Conservation (phyloP, 2,797 vertebrate genomes). For the Cichlasoma orientale region DNA sequence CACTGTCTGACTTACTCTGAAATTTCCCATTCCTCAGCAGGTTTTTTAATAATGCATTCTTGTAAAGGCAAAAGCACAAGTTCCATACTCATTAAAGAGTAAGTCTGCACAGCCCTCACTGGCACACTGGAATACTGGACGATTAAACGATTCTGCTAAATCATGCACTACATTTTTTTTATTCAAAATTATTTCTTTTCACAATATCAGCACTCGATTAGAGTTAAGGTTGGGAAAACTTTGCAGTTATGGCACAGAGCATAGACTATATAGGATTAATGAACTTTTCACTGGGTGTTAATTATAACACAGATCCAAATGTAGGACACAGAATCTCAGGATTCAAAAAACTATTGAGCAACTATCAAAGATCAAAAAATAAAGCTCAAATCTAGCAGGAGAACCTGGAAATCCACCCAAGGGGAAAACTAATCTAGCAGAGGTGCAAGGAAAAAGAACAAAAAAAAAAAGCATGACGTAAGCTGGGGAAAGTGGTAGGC, state of each 20-base stretch:
- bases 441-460: neutral
- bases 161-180: neutral
- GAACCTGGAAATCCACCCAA: neutral
- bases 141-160: neutral
- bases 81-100: neutral
- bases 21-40: neutral
- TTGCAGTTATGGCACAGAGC: neutral
- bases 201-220: neutral
- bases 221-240: neutral
- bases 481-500: neutral
- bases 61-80: neutral
- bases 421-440: neutral
- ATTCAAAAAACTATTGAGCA: neutral
- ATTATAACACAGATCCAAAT: neutral
- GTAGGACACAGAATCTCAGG: neutral
- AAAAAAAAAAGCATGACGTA: neutral
- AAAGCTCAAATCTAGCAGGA: neutral
- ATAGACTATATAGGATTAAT: neutral
- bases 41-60: neutral
- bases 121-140: neutral
- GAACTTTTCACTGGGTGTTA: neutral
- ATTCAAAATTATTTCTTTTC: too few relatives aligned
- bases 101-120: neutral
- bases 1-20: neutral
- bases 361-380: neutral